Evolutionary conservation across 53 echinoderm and acorn worm genomes (phyloP).

Genomic region (Holothuria leucospilota): DNA sequence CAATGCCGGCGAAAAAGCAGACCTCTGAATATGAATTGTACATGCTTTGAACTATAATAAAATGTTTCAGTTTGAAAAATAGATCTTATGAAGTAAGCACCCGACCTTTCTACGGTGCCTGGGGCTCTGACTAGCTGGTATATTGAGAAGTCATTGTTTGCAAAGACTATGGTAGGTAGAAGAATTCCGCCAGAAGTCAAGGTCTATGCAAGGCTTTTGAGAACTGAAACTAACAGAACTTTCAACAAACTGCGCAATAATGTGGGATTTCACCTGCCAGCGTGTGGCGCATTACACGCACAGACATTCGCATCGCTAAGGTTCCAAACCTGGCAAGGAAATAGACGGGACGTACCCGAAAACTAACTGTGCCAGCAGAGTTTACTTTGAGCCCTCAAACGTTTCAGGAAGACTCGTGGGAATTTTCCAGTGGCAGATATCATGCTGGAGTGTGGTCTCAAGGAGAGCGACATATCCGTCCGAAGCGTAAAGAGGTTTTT

Average conservation of each 20-base stretch:
- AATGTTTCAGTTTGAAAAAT: too few species aligned
- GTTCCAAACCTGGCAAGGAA: background rate
- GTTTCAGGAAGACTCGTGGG: background rate
- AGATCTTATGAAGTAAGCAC: too few species aligned
- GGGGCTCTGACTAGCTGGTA: too few species aligned
- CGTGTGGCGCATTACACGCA: too few species aligned
- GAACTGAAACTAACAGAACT: background rate
- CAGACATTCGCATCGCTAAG: background rate
- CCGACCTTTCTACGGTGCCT: too few species aligned
- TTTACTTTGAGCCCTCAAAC: background rate
- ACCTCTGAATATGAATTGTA: too few species aligned
- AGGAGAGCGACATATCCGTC: background rate
- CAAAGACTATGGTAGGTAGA: too few species aligned
- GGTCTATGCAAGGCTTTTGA: constrained; percentile 6
- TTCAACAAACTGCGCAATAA: background rate
- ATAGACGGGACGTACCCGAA: background rate
- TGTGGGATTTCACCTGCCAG: background rate
- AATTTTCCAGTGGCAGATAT: background rate
- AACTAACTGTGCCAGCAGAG: background rate
- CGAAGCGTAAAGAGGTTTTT: too few species aligned
- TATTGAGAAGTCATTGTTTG: too few species aligned
- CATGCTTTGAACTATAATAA: too few species aligned
- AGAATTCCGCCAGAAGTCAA: background rate
- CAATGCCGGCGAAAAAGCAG: too few species aligned
- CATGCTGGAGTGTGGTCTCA: background rate